Evolutionary conservation across 2,113 vertebrate species (phyloP), one percentile per base, ranked within the genome.

Genomic region (Poecile atricapillus): DNA sequence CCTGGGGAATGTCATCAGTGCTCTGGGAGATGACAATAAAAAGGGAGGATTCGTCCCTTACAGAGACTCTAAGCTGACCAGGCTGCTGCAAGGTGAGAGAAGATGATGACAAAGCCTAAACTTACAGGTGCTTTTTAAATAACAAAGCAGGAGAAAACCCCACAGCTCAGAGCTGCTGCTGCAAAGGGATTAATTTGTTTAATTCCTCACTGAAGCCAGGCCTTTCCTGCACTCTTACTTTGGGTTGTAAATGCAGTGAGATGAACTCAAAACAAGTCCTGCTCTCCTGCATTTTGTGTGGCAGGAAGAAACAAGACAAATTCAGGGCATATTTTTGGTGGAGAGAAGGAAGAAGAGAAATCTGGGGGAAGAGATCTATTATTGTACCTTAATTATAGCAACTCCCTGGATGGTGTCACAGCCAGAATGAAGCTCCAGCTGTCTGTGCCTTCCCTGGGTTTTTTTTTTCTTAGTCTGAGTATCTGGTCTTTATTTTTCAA

Each of bases 1-100:
- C 91, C 95, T 99, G 97, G 99, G 99, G 31, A 99, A 99, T 50
- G 99, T 99, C 52, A 99, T 99, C 95, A 99, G 99, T 79, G 99
- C 99, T n/a, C 98, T 99, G 43, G 99, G 99, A 30, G 99, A 99
- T 65, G 99, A 99, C 71, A 98, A 97, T 44, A 99, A 99, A 94
- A 99, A 98, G 90, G 98, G 98, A 21, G 95, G 96, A 3, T 99
- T 99, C 98, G 98, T 99, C 50, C 99, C 99, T n/a, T 99, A 99
- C 97, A 98, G 99, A 97, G 99, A 99, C 97, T 99, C 99, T 5
- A 99, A 99, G 79, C 90, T 99, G 77, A 99, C 99, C 2, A 98
- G 99, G 8, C 97, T 99, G 68, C 97, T 99, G 56, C 99, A 99
- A 98, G 99, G 99, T 99, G 96, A 97, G 97, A 47, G 31, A 35